A percentile compares a stretch with the other conserved stretches of the same genome.
Conservation (phyloP, 2,888 invertebrate species). For the Geophilus truncorum region DNA sequence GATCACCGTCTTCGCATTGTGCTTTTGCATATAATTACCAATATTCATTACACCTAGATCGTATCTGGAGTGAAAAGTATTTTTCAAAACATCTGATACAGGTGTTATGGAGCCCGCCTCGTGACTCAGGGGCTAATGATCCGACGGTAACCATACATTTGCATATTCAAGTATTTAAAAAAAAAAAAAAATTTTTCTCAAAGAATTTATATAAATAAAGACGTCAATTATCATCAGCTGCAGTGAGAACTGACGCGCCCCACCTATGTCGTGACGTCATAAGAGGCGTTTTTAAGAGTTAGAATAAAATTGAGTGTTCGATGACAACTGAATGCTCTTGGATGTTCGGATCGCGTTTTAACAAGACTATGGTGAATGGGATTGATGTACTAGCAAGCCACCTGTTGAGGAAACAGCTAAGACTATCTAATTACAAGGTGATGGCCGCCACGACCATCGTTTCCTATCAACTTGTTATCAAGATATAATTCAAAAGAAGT, state of each 20-base stretch:
- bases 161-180: neutral
- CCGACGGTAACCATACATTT: neutral
- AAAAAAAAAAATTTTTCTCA: too few species aligned
- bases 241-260: too few species aligned
- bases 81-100: constrained; percentile 13
- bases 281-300: too few species aligned
- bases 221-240: too few species aligned
- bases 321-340: neutral
- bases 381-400: neutral
- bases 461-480: neutral
- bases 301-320: too few species aligned
- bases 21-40: constrained; percentile 8
- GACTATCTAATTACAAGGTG: constrained; percentile 2
- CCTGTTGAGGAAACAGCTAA: neutral
- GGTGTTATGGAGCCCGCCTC: neutral
- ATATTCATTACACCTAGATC: neutral
- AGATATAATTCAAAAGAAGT: neutral
- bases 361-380: too few species aligned
- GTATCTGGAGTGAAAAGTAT: neutral
- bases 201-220: too few species aligned
- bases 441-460: neutral
- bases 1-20: neutral
- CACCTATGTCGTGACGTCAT: too few species aligned
- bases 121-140: constrained; percentile 3
- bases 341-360: neutral